Conservation (phyloP, 2,888 invertebrate genomes). For the Acanthopleura granulata region DNA sequence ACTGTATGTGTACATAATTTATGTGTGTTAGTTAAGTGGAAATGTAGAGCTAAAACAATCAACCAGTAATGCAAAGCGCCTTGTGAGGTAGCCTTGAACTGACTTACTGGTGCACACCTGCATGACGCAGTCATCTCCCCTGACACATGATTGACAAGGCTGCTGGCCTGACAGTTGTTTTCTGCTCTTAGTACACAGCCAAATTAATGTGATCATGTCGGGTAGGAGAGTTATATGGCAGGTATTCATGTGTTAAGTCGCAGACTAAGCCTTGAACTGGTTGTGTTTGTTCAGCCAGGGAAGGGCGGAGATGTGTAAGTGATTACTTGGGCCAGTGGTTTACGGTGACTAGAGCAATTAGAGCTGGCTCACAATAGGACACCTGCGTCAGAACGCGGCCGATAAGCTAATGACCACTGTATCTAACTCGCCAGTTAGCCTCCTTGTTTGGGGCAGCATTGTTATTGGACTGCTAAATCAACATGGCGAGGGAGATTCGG, state of each 20-base stretch:
- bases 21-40: too few species aligned
- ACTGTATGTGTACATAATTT: too few species aligned
- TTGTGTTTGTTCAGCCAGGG: neutral
- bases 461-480: neutral
- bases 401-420: slow-evolving; percentile 2
- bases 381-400: neutral
- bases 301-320: neutral
- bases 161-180: too few species aligned
- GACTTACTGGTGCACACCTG: too few species aligned
- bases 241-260: slow-evolving; percentile 2
- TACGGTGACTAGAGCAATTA: neutral
- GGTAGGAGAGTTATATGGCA: too few species aligned
- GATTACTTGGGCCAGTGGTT: neutral
- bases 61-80: too few species aligned
- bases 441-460: neutral
- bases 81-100: too few species aligned
- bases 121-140: too few species aligned
- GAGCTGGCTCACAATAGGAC: neutral
- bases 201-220: too few species aligned
- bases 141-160: too few species aligned
- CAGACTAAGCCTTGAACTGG: neutral
- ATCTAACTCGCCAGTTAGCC: neutral
- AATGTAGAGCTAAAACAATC: too few species aligned
- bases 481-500: neutral
- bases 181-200: too few species aligned